Percentiles rank a stretch among this genome's conserved stretches.
phyloP scores from a whole-genome alignment of 1,140 invertebrate species.

The Plodia interpunctella region DNA sequence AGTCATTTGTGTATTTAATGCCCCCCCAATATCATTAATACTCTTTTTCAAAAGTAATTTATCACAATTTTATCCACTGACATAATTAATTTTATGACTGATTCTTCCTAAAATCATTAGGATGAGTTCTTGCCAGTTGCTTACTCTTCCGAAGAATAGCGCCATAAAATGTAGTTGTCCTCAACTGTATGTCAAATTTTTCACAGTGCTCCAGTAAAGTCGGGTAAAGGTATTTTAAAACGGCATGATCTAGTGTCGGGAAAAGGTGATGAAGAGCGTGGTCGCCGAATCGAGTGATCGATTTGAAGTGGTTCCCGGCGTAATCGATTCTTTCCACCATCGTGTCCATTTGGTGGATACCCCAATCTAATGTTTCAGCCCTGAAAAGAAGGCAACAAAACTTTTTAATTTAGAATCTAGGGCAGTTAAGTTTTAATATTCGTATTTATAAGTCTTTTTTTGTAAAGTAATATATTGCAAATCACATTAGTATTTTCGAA shows the following conservation, averaged over 20 bases:
- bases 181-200: slow-evolving; percentile 50
- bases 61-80: not conserved
- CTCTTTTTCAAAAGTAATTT: not conserved
- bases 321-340: slow-evolving; percentile 82
- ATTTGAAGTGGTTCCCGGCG: slow-evolving; percentile 76
- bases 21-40: not conserved
- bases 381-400: slow-evolving; percentile 41
- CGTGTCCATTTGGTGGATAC: slow-evolving; percentile 86
- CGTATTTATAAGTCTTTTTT: too few species aligned
- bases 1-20: not conserved
- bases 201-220: slow-evolving; percentile 56
- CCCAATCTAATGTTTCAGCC: slow-evolving; percentile 83
- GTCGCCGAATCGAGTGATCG: slow-evolving; percentile 85
- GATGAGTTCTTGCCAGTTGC: slow-evolving; percentile 52
- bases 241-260: slow-evolving; percentile 87
- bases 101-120: slow-evolving; percentile 37
- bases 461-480: too few species aligned
- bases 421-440: too few species aligned
- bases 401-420: not conserved
- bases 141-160: slow-evolving; percentile 52
- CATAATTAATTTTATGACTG: not conserved
- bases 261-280: slow-evolving; percentile 90
- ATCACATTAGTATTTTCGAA: too few species aligned
- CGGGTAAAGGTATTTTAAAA: slow-evolving; percentile 74
- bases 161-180: slow-evolving; percentile 45